These are phyloP conservation scores for Hemibagrus guttatus DNA, from an alignment of 2,797 vertebrate species.

Conservation along the genomic window DNA sequence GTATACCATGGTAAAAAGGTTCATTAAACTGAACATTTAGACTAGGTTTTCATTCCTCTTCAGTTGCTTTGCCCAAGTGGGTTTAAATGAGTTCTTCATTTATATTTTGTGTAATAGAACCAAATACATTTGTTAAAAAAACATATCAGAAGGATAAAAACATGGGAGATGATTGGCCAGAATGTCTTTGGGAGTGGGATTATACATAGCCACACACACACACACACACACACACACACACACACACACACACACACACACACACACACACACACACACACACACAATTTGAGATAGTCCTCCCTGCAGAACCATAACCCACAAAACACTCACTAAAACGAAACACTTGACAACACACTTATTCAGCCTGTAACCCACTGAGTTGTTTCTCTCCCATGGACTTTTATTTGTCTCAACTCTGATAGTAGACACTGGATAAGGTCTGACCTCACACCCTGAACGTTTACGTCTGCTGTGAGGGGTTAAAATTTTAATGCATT, in stretches of 20 bases:
- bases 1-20: neutral
- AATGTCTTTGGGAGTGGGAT: neutral
- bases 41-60: too few species aligned
- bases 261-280: neutral
- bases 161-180: neutral
- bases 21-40: neutral
- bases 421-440: neutral
- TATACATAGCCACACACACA: neutral
- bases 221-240: neutral
- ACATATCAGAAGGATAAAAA: neutral
- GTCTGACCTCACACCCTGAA: neutral
- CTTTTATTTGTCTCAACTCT: neutral
- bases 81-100: neutral
- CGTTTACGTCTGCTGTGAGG: neutral
- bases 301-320: neutral
- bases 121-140: neutral
- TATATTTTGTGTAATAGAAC: neutral
- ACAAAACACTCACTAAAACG: neutral
- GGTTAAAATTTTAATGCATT: slow-evolving; percentile 25
- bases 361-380: neutral
- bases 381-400: neutral
- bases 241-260: neutral
- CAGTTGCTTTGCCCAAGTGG: neutral
- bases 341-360: neutral
- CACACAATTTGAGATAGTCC: neutral